Conservation (phyloP, 2,113 vertebrate species). For the Gobiocypris rarus region DNA sequence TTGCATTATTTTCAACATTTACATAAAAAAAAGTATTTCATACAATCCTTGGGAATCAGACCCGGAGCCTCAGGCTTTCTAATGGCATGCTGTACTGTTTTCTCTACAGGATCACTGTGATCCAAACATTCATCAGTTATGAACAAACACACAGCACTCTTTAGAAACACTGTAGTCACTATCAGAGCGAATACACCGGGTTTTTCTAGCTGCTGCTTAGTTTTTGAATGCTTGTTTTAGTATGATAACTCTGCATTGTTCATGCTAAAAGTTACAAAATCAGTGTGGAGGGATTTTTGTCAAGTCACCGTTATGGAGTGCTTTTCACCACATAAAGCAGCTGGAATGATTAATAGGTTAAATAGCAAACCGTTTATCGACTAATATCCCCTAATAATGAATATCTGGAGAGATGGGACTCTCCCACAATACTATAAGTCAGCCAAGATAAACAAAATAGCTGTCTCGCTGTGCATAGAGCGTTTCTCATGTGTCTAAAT, state of each 20-base stretch:
- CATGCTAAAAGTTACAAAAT: background rate
- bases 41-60: background rate
- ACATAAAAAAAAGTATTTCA: too few species aligned
- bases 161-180: background rate
- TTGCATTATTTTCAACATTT: too few species aligned
- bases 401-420: background rate
- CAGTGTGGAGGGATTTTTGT: background rate
- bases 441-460: background rate
- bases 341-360: background rate
- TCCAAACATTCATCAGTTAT: background rate
- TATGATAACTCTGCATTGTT: background rate
- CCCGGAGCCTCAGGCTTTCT: background rate
- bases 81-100: background rate
- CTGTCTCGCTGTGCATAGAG: background rate
- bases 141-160: background rate
- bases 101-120: background rate
- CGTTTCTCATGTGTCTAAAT: background rate
- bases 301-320: background rate
- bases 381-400: background rate
- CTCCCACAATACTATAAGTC: background rate
- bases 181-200: background rate
- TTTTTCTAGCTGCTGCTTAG: background rate
- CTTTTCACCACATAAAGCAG: background rate
- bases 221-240: background rate
- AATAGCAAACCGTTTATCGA: background rate